Conservation (phyloP, 1,140 invertebrate species). For the Hyphantria cunea region DNA sequence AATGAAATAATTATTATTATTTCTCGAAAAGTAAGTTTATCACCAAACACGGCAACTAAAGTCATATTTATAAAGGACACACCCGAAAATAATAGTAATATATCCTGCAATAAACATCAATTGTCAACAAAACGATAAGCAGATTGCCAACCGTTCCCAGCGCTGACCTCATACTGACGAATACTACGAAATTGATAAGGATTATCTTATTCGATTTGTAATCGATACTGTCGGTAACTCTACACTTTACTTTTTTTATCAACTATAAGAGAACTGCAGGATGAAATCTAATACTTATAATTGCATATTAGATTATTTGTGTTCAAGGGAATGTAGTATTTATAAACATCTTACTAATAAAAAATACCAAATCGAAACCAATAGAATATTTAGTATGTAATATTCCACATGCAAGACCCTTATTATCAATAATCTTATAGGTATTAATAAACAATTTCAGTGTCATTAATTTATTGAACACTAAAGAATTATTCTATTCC, state of each 20-base stretch:
- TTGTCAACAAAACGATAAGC: slow-evolving; percentile 1
- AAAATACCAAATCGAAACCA: too few relatives aligned
- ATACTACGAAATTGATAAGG: slow-evolving; percentile 1
- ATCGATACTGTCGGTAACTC: slow-evolving; percentile 12
- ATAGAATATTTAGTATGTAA: too few relatives aligned
- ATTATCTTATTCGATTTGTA: slow-evolving; percentile 23
- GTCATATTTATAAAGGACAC: too few relatives aligned
- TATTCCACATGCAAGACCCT: too few relatives aligned
- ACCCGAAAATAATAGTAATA: too few relatives aligned
- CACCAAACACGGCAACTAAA: too few relatives aligned
- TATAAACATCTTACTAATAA: not conserved
- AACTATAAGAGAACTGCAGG: not conserved
- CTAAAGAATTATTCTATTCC: too few relatives aligned
- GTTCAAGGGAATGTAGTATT: not conserved
- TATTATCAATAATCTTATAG: too few relatives aligned
- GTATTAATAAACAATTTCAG: too few relatives aligned
- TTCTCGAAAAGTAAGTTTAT: too few relatives aligned
- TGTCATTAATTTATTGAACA: too few relatives aligned
- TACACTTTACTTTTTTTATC: slow-evolving; percentile 15
- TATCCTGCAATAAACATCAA: not conserved
- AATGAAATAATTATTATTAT: too few relatives aligned
- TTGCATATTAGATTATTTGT: not conserved
- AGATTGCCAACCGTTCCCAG: slow-evolving; percentile 5
- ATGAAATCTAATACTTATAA: not conserved
- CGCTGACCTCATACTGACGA: slow-evolving; percentile 13